A percentile compares a stretch with the other conserved stretches of the same genome.
Conservation (phyloP, 2,113 vertebrate genomes). For the Pteruthius melanotis region DNA sequence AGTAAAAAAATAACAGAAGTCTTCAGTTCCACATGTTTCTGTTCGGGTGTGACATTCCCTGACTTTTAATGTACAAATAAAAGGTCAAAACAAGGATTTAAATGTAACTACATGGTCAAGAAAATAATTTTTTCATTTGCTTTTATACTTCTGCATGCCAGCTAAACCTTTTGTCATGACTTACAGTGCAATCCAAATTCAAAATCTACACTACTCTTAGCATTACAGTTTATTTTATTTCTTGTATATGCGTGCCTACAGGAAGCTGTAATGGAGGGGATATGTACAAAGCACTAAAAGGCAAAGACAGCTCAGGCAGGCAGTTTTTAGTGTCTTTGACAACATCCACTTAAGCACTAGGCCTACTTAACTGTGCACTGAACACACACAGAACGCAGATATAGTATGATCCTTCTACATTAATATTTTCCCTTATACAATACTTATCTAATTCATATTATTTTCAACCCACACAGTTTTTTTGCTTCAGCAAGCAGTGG, state of each 20-base stretch:
- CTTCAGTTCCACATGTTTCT: neutral
- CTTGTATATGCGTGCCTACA: neutral
- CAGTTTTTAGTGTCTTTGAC: neutral
- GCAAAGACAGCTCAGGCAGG: neutral
- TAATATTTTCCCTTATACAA: neutral
- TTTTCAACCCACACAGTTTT: neutral
- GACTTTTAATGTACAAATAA: neutral
- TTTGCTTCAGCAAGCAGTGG: neutral
- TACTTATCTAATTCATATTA: neutral
- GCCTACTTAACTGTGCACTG: neutral
- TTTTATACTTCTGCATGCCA: neutral
- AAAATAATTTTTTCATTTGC: neutral
- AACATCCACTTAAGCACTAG: accelerated
- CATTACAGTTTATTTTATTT: neutral
- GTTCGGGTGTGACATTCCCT: neutral
- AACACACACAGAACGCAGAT: neutral
- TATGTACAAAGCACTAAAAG: neutral
- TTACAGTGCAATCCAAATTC: neutral
- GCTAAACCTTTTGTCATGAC: neutral
- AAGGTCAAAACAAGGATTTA: neutral
- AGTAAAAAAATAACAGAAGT: neutral
- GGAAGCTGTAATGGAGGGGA: neutral
- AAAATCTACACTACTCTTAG: neutral
- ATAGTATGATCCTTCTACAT: neutral
- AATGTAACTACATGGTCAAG: neutral